These are phyloP conservation scores for Netelia inedita DNA, from an alignment of 2,888 invertebrate genomes.

Conservation along the genomic window DNA sequence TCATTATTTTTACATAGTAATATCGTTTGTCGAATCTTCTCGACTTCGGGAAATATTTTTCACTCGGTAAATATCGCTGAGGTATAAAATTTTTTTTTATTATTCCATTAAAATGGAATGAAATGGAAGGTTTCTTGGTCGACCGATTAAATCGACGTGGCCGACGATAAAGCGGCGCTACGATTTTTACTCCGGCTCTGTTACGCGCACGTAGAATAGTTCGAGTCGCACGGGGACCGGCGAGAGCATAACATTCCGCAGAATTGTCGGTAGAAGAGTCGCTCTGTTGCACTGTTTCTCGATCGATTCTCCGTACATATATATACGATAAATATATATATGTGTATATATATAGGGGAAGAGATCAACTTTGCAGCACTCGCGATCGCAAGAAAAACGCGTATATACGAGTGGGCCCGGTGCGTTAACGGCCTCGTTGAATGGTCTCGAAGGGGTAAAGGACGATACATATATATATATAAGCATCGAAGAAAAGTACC, in stretches of 20 bases:
- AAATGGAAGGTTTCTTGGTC: not conserved
- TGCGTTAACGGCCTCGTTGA: constrained; percentile 64
- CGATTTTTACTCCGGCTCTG: not conserved
- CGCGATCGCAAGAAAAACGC: constrained; percentile 47
- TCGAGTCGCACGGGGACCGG: constrained; percentile 27
- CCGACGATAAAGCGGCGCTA: not conserved
- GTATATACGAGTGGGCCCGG: constrained; percentile 58
- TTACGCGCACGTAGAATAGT: not conserved
- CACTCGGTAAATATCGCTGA: not conserved
- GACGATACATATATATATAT: constrained; percentile 46
- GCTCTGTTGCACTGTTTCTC: constrained; percentile 30
- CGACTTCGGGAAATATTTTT: not conserved
- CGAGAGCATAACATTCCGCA: constrained; percentile 15
- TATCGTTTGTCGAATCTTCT: too few species aligned
- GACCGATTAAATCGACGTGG: not conserved
- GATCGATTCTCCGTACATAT: constrained; percentile 48
- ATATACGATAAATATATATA: constrained; percentile 18
- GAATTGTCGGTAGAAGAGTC: constrained; percentile 36
- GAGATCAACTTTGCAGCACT: constrained; percentile 56
- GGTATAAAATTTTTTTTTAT: not conserved
- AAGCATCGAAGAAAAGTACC: constrained; percentile 60
- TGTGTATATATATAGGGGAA: constrained; percentile 13
- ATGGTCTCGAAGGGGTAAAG: constrained; percentile 62
- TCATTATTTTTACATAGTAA: too few species aligned
- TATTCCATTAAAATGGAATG: not conserved